phyloP scores from a whole-genome alignment of 2,797 vertebrate species.

The Rhadinocentrus ornatus region DNA sequence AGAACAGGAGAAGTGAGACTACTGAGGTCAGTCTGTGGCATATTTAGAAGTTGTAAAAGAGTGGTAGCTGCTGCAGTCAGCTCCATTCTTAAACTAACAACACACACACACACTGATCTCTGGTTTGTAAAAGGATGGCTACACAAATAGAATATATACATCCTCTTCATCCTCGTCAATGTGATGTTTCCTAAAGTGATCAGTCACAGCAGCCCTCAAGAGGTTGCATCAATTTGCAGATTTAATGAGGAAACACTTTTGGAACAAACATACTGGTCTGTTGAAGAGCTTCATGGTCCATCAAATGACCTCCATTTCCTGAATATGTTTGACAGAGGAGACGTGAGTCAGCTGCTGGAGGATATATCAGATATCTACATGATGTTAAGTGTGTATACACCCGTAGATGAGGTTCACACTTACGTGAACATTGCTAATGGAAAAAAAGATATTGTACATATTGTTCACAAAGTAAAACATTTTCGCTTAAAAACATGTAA shows the following conservation, averaged over 20 bases:
- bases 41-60: constrained; percentile 28
- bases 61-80: constrained; percentile 3
- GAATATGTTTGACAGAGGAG: constrained; percentile 9
- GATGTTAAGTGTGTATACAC: not conserved
- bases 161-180: constrained; percentile 28
- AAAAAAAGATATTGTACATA: not conserved
- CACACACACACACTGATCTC: not conserved
- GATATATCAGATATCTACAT: not conserved
- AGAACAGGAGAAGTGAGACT: constrained; percentile 57
- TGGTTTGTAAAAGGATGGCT: constrained; percentile 4
- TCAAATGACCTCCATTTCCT: constrained; percentile 47
- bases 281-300: constrained; percentile 25
- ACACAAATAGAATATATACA: not conserved
- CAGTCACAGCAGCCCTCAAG: constrained; percentile 15
- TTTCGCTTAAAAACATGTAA: not conserved
- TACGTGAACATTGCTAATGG: not conserved
- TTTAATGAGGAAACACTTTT: constrained; percentile 31
- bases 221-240: constrained; percentile 54
- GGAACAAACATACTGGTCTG: constrained; percentile 48
- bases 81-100: constrained; percentile 17
- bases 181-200: constrained; percentile 38
- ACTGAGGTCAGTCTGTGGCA: constrained; percentile 26
- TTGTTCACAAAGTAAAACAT: constrained; percentile 12
- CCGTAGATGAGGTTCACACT: not conserved
- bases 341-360: constrained; percentile 20